A percentile compares a stretch with the other conserved stretches of the same genome.
phyloP scores from a whole-genome alignment of 2,113 vertebrate species.

The Tupaia tana region DNA sequence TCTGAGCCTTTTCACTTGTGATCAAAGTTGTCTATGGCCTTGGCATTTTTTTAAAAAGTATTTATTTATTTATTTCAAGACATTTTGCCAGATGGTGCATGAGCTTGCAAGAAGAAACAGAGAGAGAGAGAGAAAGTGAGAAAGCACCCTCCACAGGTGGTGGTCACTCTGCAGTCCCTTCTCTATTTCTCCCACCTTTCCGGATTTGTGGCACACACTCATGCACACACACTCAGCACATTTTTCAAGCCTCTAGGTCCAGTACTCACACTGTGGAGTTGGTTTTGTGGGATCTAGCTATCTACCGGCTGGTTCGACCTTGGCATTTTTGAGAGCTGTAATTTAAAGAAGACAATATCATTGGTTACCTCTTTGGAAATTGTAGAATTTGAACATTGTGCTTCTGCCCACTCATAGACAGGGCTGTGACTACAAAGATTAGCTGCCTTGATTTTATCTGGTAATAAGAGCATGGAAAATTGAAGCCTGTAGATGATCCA shows the following conservation, averaged over 20 bases:
- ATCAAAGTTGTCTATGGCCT: neutral
- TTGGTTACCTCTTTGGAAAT: neutral
- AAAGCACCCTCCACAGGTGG: too few species aligned
- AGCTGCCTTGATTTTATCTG: neutral
- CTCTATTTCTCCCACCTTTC: too few species aligned
- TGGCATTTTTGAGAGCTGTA: constrained; percentile 2
- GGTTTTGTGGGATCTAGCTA: too few species aligned
- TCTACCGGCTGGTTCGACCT: neutral
- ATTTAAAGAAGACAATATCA: neutral
- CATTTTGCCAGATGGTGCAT: too few species aligned
- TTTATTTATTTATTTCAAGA: too few species aligned
- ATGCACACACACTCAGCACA: too few species aligned
- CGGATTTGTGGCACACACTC: too few species aligned
- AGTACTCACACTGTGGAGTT: too few species aligned
- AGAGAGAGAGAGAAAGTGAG: too few species aligned
- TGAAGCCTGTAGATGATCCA: neutral
- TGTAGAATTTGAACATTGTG: constrained; percentile 31
- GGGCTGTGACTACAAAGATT: neutral
- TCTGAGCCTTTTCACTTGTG: neutral
- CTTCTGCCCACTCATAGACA: neutral
- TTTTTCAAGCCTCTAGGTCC: too few species aligned
- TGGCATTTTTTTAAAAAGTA: neutral
- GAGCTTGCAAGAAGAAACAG: too few species aligned
- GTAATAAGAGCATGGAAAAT: neutral
- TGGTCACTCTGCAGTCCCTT: too few species aligned